Conservation (phyloP, 2,888 invertebrate species). For the Melolontha melolontha region DNA sequence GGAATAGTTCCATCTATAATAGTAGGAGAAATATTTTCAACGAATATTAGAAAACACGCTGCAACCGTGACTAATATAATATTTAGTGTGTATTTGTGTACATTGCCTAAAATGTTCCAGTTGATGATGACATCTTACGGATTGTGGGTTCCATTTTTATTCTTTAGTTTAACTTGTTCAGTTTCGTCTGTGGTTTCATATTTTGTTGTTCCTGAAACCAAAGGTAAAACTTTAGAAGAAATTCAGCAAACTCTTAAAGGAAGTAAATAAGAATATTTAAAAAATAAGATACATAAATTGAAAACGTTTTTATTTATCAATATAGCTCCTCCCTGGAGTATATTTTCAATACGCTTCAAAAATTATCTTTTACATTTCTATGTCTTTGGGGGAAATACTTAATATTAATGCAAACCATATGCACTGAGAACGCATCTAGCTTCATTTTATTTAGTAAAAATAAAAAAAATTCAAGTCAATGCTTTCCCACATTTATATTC, state of each 20-base stretch:
- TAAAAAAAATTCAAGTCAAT: no score
- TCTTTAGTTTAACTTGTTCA: constrained; percentile 55
- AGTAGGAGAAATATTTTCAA: constrained; percentile 57
- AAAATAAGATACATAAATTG: no score
- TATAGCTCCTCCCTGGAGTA: no score
- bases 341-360: no score
- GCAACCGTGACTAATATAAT: constrained; percentile 54
- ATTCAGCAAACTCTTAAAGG: constrained; percentile 59
- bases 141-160: constrained; percentile 56
- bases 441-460: no score
- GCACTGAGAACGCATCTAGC: no score
- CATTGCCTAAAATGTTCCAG: constrained; percentile 57
- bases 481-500: no score
- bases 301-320: no score
- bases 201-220: constrained; percentile 60
- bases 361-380: no score
- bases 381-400: no score
- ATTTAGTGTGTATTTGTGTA: constrained; percentile 51
- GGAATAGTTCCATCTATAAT: constrained; percentile 57
- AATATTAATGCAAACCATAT: no score
- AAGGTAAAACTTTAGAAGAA: constrained; percentile 61
- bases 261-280: background rate
- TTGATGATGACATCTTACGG: constrained; percentile 55
- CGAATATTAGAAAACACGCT: constrained; percentile 58
- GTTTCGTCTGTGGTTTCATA: constrained; percentile 53